Conservation (phyloP, 2,888 invertebrate genomes). For the Nudaria mundana region DNA sequence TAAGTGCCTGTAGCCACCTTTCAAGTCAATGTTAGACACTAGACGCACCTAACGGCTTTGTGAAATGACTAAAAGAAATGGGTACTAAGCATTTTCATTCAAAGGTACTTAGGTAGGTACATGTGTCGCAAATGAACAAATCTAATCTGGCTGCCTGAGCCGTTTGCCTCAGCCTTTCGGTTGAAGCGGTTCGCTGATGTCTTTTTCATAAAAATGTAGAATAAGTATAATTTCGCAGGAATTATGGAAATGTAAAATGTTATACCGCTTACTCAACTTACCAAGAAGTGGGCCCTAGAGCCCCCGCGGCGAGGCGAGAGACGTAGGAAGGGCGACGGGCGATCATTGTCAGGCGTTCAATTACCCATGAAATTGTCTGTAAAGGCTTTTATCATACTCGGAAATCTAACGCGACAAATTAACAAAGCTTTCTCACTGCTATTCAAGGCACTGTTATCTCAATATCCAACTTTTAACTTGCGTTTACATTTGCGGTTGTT, state of each 20-base stretch:
- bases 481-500: not conserved
- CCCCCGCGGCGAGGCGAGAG: conserved; percentile 23
- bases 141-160: too few species aligned
- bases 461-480: not conserved
- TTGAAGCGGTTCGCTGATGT: too few species aligned
- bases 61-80: too few species aligned
- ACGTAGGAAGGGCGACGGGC: conserved; percentile 34
- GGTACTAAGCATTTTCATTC: too few species aligned
- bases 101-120: too few species aligned
- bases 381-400: conserved; percentile 46
- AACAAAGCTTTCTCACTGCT: conserved; percentile 23
- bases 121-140: too few species aligned
- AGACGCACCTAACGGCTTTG: too few species aligned
- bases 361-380: conserved; percentile 70
- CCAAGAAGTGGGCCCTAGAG: conserved; percentile 34
- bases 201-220: not conserved
- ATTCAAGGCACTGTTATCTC: conserved; percentile 17
- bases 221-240: too few species aligned
- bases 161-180: too few species aligned
- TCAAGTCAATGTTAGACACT: too few species aligned
- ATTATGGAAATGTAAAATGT: conserved; percentile 25
- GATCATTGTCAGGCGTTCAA: conserved; percentile 62
- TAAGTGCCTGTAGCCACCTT: too few species aligned
- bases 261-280: conserved; percentile 43
- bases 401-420: conserved; percentile 31